Percentiles rank a stretch among this genome's conserved stretches.
Conservation (phyloP, 1,140 invertebrate species). For the Lithobius niger region DNA sequence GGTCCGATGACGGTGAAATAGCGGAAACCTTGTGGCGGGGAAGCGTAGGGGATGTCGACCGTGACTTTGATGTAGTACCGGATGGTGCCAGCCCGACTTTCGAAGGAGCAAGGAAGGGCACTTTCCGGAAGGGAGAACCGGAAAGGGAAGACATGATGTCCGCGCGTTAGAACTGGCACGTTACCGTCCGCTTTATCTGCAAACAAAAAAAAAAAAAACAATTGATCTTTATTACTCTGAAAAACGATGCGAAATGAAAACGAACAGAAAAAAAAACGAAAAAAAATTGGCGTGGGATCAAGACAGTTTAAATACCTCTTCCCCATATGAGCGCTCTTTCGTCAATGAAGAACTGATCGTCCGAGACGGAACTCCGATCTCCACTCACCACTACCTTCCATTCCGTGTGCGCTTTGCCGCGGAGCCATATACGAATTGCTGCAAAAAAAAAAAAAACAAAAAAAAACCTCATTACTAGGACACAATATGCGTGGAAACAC, state of each 20-base stretch:
- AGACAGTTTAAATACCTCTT: too few species aligned
- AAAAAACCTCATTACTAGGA: too few species aligned
- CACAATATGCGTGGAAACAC: too few species aligned
- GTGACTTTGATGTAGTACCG: slow-evolving; percentile 66
- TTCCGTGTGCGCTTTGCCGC: slow-evolving; percentile 65
- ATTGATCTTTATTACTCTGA: too few species aligned
- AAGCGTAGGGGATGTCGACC: slow-evolving; percentile 68
- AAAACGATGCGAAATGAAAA: too few species aligned
- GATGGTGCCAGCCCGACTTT: slow-evolving; percentile 60
- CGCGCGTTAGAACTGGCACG: slow-evolving; percentile 60
- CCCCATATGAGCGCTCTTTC: slow-evolving; percentile 62
- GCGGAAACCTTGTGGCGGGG: slow-evolving; percentile 69
- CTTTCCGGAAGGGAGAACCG: slow-evolving; percentile 62
- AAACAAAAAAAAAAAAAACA: slow-evolving; percentile 16
- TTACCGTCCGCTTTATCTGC: slow-evolving; percentile 47
- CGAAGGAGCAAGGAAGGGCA: slow-evolving; percentile 63
- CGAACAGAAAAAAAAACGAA: too few species aligned
- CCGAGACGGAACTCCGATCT: slow-evolving; percentile 57
- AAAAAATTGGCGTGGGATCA: too few species aligned
- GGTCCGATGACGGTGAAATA: slow-evolving; percentile 74
- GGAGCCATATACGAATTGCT: slow-evolving; percentile 58
- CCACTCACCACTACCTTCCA: slow-evolving; percentile 68
- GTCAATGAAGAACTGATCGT: slow-evolving; percentile 70
- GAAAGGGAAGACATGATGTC: slow-evolving; percentile 61
- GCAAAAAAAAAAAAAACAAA: slow-evolving; percentile 25